Conservation (phyloP, 2,113 vertebrate genomes). For the Acanthisitta chloris region DNA sequence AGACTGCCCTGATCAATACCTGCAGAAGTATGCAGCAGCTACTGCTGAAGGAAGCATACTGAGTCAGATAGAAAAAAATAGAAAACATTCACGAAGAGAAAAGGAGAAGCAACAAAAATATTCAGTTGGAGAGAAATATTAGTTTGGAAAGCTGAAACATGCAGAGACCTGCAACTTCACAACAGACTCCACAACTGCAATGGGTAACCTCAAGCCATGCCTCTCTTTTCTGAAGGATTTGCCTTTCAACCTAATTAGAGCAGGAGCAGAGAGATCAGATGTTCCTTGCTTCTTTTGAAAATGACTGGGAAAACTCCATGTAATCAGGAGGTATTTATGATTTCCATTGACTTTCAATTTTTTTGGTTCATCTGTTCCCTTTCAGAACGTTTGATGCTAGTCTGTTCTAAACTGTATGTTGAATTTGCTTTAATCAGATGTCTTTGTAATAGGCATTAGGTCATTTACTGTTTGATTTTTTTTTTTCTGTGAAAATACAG, state of each 20-base stretch:
- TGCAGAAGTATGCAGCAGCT: not conserved
- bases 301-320: not conserved
- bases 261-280: not conserved
- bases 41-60: not conserved
- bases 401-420: slow-evolving; percentile 44
- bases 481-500: slow-evolving; percentile 41
- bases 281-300: slow-evolving; percentile 25
- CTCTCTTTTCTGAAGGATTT: not conserved
- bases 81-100: not conserved
- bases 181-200: not conserved
- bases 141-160: not conserved
- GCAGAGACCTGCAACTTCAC: not conserved
- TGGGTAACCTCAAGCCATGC: not conserved
- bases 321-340: slow-evolving; percentile 50
- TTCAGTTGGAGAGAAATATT: not conserved
- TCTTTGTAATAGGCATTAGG: slow-evolving; percentile 53
- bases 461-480: slow-evolving; percentile 49
- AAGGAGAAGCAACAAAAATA: not conserved
- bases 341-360: slow-evolving; percentile 54
- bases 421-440: slow-evolving; percentile 48
- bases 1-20: not conserved
- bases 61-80: not conserved
- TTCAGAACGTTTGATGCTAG: slow-evolving; percentile 29
- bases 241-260: not conserved
- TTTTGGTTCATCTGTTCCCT: slow-evolving; percentile 47